A percentile compares a stretch with the other conserved stretches of the same genome.
Evolutionary conservation across 1,140 invertebrate genomes (phyloP).

Genomic region (Babylonia areolata): DNA sequence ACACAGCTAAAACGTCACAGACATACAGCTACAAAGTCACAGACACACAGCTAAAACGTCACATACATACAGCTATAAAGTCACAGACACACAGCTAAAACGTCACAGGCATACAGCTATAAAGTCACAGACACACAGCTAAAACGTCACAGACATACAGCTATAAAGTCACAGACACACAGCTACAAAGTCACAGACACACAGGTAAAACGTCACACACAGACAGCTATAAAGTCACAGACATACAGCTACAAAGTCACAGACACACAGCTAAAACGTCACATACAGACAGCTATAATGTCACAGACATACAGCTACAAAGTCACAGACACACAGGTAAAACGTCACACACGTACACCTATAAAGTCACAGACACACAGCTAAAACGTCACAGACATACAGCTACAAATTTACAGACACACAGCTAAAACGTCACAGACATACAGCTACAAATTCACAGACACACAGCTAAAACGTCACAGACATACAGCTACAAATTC

Average conservation of each 20-base stretch:
- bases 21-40: neutral
- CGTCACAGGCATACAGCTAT: neutral
- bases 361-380: neutral
- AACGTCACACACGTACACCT: neutral
- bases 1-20: neutral
- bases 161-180: neutral
- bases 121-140: neutral
- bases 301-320: neutral
- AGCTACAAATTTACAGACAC: neutral
- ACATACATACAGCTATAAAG: neutral
- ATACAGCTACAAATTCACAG: neutral
- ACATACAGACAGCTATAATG: no score
- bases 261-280: neutral
- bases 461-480: neutral
- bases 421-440: neutral
- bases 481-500: neutral
- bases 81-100: neutral
- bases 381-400: neutral
- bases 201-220: neutral
- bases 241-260: neutral
- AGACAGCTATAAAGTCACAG: neutral
- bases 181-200: neutral
- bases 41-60: neutral
- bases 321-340: neutral
- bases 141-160: neutral